Evolutionary conservation across 1,140 invertebrate species (phyloP).

Genomic region (Heliconius melpomene): DNA sequence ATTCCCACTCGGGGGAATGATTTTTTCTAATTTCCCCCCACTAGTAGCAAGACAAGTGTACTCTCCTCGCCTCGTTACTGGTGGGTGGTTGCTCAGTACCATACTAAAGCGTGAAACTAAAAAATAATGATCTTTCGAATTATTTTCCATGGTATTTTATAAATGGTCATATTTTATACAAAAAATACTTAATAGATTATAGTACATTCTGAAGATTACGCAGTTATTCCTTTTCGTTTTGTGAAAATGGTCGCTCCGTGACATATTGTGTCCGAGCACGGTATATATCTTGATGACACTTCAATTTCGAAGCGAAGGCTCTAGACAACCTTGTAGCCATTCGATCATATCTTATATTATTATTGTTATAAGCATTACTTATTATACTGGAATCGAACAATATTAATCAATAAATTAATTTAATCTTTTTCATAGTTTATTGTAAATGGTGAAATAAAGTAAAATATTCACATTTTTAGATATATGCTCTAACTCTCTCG

Average conservation of each 20-base stretch:
- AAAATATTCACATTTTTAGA: neutral
- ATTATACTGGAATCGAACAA: neutral
- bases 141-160: no score
- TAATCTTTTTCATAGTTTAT: neutral
- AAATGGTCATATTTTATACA: no score
- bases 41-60: no score
- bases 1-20: no score
- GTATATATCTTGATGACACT: slow-evolving; percentile 14
- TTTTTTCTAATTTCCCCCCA: no score
- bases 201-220: neutral
- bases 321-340: neutral
- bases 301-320: neutral
- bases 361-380: neutral
- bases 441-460: neutral
- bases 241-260: neutral
- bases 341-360: neutral
- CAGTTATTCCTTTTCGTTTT: neutral
- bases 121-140: no score
- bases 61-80: no score
- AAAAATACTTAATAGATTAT: no score
- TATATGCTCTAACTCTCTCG: no score
- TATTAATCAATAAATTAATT: neutral
- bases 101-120: no score
- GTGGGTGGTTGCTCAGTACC: no score
- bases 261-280: slow-evolving; percentile 1